These are phyloP conservation scores for Oxystoma pomonae DNA, from an alignment of 2,888 invertebrate genomes.

Conservation along the genomic window DNA sequence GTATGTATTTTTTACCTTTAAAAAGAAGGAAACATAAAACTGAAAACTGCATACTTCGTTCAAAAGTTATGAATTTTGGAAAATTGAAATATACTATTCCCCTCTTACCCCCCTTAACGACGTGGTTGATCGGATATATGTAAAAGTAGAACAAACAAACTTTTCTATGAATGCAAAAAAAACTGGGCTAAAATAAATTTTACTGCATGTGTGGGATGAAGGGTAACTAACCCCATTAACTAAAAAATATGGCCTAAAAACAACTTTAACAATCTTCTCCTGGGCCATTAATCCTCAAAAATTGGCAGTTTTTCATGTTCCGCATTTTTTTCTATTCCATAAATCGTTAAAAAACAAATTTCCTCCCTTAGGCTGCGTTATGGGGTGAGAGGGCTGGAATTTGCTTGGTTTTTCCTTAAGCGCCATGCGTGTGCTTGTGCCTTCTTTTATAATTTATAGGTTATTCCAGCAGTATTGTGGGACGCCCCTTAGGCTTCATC, in stretches of 20 bases:
- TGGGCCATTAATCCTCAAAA: neutral
- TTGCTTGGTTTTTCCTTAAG: too few relatives aligned
- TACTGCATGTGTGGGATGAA: neutral
- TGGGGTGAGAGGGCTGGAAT: neutral
- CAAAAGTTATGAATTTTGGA: too few relatives aligned
- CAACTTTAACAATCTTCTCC: neutral
- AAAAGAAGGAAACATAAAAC: too few relatives aligned
- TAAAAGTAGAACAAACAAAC: too few relatives aligned
- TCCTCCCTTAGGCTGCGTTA: neutral
- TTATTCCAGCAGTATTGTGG: constrained; percentile 32
- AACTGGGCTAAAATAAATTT: neutral
- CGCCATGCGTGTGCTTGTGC: neutral
- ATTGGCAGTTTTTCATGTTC: neutral
- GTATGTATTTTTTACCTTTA: too few relatives aligned
- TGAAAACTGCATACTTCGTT: too few relatives aligned
- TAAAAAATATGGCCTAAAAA: neutral
- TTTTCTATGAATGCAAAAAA: too few relatives aligned
- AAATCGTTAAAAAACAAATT: neutral
- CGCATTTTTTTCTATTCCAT: neutral
- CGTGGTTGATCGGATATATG: too few relatives aligned
- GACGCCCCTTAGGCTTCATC: constrained; percentile 33
- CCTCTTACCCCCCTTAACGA: too few relatives aligned
- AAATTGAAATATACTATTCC: too few relatives aligned
- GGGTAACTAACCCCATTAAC: neutral
- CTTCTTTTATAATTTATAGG: constrained; percentile 35